These are phyloP conservation scores for Lycophotia porphyrea DNA, from an alignment of 2,888 invertebrate genomes.

Conservation along the genomic window DNA sequence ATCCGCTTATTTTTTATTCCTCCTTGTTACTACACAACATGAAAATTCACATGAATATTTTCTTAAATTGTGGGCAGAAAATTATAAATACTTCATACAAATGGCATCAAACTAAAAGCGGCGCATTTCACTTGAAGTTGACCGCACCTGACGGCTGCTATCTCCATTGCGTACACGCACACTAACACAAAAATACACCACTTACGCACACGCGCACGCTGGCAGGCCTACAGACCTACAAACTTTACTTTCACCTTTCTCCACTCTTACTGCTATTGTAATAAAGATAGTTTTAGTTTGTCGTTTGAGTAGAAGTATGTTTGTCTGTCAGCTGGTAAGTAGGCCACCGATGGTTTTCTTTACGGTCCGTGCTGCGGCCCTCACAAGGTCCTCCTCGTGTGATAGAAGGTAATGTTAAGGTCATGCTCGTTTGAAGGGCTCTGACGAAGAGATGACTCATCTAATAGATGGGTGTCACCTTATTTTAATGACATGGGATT, in stretches of 20 bases:
- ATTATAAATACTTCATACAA: conserved; percentile 1
- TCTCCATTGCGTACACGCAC: conserved; percentile 88
- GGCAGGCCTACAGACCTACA: conserved; percentile 89
- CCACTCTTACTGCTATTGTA: conserved; percentile 64
- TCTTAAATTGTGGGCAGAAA: neutral
- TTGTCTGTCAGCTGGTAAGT: conserved; percentile 81
- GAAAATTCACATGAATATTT: neutral
- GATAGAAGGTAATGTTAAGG: conserved; percentile 77
- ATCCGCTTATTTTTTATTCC: neutral
- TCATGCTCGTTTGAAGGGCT: conserved; percentile 62
- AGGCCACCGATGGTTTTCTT: conserved; percentile 86
- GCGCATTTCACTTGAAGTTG: conserved; percentile 87
- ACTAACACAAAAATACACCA: conserved; percentile 70
- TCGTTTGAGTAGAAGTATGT: conserved; percentile 50
- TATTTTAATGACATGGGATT: conserved; percentile 40
- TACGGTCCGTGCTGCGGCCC: conserved; percentile 81
- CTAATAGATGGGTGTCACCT: conserved; percentile 34
- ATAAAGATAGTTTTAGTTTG: conserved; percentile 72
- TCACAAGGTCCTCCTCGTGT: conserved; percentile 79
- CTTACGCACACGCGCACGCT: conserved; percentile 73
- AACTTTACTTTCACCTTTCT: conserved; percentile 81
- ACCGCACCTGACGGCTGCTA: conserved; percentile 80
- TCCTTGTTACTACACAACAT: neutral
- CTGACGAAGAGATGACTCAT: conserved; percentile 59
- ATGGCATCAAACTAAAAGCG: conserved; percentile 67